phyloP scores from a whole-genome alignment of 2,113 vertebrate genomes.

The Anoplopoma fimbria region DNA sequence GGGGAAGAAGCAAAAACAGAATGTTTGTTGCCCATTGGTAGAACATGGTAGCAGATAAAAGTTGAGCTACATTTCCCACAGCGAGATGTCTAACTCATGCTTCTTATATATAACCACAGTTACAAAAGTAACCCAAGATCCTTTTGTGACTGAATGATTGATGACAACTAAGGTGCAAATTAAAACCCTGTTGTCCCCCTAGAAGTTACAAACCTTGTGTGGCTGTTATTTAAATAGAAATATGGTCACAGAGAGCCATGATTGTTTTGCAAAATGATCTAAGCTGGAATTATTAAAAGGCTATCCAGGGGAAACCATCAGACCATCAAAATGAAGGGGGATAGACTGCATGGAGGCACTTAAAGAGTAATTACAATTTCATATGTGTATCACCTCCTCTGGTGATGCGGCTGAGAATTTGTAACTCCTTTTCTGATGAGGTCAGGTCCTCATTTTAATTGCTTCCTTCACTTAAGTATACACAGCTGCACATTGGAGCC shows the following conservation, averaged over 20 bases:
- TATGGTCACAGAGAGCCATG: slow-evolving; percentile 12
- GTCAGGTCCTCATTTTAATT: slow-evolving; percentile 72
- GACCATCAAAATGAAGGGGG: slow-evolving; percentile 24
- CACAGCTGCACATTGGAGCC: slow-evolving; percentile 51
- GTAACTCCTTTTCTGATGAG: slow-evolving; percentile 64
- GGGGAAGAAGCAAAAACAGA: no score
- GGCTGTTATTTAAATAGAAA: slow-evolving; percentile 13
- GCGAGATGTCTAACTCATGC: neutral
- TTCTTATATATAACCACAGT: neutral
- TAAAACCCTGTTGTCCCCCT: neutral
- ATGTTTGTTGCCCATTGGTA: neutral
- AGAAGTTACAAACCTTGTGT: neutral
- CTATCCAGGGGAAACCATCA: slow-evolving; percentile 24
- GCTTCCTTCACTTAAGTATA: slow-evolving; percentile 64
- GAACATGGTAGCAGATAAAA: neutral
- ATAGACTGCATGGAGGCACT: slow-evolving; percentile 34
- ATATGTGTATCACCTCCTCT: slow-evolving; percentile 46
- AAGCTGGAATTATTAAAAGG: slow-evolving; percentile 26
- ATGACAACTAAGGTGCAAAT: neutral
- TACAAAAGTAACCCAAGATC: neutral
- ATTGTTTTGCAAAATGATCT: slow-evolving; percentile 37
- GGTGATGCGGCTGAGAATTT: slow-evolving; percentile 51
- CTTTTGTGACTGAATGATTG: neutral
- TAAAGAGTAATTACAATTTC: slow-evolving; percentile 54
- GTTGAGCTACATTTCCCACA: neutral